Base-by-base conservation (phyloP, 2,113 vertebrate genomes). In the Peromyscus leucopus region DNA sequence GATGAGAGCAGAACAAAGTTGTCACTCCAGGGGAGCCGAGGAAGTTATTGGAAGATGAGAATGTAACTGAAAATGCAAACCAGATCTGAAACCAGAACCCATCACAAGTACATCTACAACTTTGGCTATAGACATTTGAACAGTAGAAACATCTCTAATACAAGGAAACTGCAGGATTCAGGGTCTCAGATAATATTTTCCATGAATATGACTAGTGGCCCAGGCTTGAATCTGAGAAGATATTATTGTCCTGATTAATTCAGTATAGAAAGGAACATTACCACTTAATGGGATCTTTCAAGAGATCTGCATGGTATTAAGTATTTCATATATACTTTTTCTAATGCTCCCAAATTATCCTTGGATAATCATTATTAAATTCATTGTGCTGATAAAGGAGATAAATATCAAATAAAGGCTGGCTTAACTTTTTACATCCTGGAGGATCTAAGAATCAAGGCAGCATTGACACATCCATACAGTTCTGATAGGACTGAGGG, bases 331-430 rank as follows among this genome's bases (percentile, higher is more conserved):
- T 1, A 36, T 78, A 48, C 31, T 80, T 72, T 88, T 57, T 13
- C 17, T 78, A 48, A 88, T 65, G 31, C 1, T 91, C 28, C 28
- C 5, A n/a, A 22, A 3, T 28, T 42, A 11, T 48, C 11, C 91
- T 90, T 63, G 71, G 4, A 8, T 21, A 76, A 17, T 12, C 42
- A 90, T 46, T 92, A 78, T 57, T 83, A 48, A 93, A 72, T 96
- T 19, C 13, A 33, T 72, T 59, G 39, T 42, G 36, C 7, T 89
- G 48, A 65, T n/a, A 4, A 85, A 75, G 12, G 17, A 87, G 1
- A 79, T 57, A 83, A 83, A 92, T 33, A 42, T 42, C 42, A 63
- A 76, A 72, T 12, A 93, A n/a, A 16, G 21, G 1, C 21, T 72
- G 3, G 19, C 0, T 90, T 61, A 88, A 69, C 89, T 22, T 79